These are phyloP conservation scores for Ormyrus rosae DNA, from an alignment of 2,888 invertebrate genomes.

Conservation along the genomic window DNA sequence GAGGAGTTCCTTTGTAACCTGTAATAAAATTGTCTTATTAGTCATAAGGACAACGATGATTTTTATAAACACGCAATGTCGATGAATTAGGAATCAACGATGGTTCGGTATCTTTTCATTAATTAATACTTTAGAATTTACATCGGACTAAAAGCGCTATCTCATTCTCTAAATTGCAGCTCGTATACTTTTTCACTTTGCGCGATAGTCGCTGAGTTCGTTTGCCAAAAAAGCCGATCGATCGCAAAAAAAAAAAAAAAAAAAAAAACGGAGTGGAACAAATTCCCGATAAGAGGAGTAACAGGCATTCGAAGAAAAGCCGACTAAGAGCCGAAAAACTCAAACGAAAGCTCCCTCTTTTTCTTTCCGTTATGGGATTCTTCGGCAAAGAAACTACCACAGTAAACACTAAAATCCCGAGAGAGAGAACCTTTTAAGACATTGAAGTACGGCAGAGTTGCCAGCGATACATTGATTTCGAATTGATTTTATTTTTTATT, in stretches of 20 bases:
- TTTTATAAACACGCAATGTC: too few species aligned
- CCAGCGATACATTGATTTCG: too few species aligned
- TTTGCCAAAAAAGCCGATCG: too few species aligned
- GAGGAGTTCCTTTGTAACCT: conserved; percentile 74
- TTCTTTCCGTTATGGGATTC: conserved; percentile 4
- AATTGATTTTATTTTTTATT: too few species aligned
- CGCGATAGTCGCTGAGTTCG: too few species aligned
- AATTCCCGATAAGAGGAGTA: conserved; percentile 9
- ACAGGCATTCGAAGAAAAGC: conserved; percentile 1
- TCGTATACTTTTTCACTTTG: too few species aligned
- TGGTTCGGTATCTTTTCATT: too few species aligned
- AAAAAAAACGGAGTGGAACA: not conserved
- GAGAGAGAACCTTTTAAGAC: not conserved
- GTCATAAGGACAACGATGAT: not conserved
- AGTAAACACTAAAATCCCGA: not conserved
- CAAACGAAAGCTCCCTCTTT: conserved; percentile 6
- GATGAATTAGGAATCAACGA: too few species aligned
- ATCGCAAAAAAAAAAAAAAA: too few species aligned
- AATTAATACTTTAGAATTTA: too few species aligned
- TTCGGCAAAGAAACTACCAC: conserved; percentile 25
- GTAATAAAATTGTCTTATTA: conserved; percentile 57
- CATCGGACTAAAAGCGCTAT: too few species aligned
- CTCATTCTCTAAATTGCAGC: too few species aligned
- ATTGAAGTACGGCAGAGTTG: not conserved
- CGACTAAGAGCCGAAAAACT: conserved; percentile 2